Base-by-base conservation (phyloP, 92 coral and sea anemone genomes). In the Epizoanthus rinbou region DNA sequence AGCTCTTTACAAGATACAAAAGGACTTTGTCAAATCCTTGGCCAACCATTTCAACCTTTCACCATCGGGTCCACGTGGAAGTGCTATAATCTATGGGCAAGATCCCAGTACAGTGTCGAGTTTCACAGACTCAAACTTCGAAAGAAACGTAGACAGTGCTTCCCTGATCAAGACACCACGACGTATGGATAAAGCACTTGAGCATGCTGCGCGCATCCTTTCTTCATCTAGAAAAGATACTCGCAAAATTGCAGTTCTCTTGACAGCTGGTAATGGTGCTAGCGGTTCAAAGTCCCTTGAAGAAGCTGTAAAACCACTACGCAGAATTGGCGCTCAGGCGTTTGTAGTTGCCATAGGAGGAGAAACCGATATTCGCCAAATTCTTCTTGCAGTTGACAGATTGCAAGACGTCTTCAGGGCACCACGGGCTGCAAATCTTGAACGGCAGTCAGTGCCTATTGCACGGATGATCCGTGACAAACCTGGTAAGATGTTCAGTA, bases 381-480 rank as follows among this genome's bases (percentile, higher is more conserved):
- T 60, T 59, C 68, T 59, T 8, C 33, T 60, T 5, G 82, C 70
- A 8, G 69, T 76, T 18, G 82, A 76, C 35, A 21, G 82, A 21
- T 22, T 76, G 45, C 57, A 76, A 60, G 82, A 76, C 43, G 33
- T 76, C 14, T 76, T 76, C 47, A 76, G 68, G 22, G 82, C 52
- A 13, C 82, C 53, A 60, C 57, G 86, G 86, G 47, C 86, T 53
- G 37, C 72, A 83, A 69, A 81, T 93, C 9, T 76, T 87, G 75
- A 85, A 14, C 82, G 56, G 60, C 88, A 80, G 33, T 72, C 80
- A 45, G 69, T 83, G 17, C 58, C 74, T 24, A 66, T 89, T 47
- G 97, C 97, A 47, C 79, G 69, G 15, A 73, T 56, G 62, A 85
- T 92, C 24, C 85, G 86, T 23, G 82, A 83, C 24, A 89, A 88